Conservation (phyloP, 2,113 vertebrate species). For the Trematomus loennbergii region DNA sequence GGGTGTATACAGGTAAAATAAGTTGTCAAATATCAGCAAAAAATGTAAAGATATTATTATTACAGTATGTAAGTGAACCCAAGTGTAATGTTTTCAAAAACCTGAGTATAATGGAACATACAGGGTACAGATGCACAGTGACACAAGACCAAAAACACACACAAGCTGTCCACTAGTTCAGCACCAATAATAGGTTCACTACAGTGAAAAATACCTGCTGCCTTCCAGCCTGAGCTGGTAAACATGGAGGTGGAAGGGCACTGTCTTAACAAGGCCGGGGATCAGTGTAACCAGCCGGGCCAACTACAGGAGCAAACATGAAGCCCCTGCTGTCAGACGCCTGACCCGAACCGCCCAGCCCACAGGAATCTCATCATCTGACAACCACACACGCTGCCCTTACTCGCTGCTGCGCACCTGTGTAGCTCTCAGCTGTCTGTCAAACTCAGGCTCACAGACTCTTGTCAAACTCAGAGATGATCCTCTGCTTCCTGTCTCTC, state of each 20-base stretch:
- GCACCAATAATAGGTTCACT: slow-evolving; percentile 16
- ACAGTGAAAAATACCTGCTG: background rate
- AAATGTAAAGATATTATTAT: background rate
- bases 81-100: background rate
- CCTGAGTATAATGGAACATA: background rate
- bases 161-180: background rate
- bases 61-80: background rate
- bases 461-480: slow-evolving; percentile 55
- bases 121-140: background rate
- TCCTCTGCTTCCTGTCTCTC: slow-evolving; percentile 55
- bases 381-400: slow-evolving; percentile 47
- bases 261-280: slow-evolving; percentile 25
- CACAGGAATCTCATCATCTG: slow-evolving; percentile 55
- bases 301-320: slow-evolving; percentile 35
- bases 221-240: slow-evolving; percentile 12
- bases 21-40: no score
- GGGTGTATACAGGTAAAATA: no score
- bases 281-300: slow-evolving; percentile 29
- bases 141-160: background rate
- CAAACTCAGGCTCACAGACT: slow-evolving; percentile 52
- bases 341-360: slow-evolving; percentile 43
- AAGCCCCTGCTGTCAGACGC: slow-evolving; percentile 43
- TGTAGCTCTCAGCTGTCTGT: slow-evolving; percentile 65
- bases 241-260: slow-evolving; percentile 36
- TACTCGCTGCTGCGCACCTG: slow-evolving; percentile 20